Conservation (phyloP, 2,888 invertebrate genomes). For the Callyntrura guangdongensis region DNA sequence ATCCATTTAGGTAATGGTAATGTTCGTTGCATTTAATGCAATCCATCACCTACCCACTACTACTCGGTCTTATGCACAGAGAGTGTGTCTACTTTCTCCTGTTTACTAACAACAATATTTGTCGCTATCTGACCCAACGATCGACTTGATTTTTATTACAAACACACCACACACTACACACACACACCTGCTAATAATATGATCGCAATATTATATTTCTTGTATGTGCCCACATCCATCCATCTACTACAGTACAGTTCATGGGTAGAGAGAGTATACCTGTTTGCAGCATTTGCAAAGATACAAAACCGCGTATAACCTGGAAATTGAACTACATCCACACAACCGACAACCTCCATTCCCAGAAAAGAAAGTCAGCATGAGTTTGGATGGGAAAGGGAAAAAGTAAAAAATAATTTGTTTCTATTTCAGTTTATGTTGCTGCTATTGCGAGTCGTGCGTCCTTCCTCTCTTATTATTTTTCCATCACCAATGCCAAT, state of each 20-base stretch:
- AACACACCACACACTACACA: neutral
- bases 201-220: neutral
- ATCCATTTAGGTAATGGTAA: constrained; percentile 33
- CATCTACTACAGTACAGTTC: neutral
- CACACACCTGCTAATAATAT: constrained; percentile 24
- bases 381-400: neutral
- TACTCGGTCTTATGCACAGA: neutral
- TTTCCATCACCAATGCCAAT: too few relatives aligned
- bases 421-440: neutral
- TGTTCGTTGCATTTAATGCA: constrained; percentile 26
- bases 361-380: neutral
- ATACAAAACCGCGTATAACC: too few relatives aligned
- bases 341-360: too few relatives aligned
- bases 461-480: too few relatives aligned
- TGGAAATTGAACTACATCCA: too few relatives aligned
- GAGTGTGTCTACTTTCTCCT: constrained; percentile 19
- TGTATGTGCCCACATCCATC: neutral
- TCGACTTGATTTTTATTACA: constrained; percentile 40
- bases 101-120: constrained; percentile 51
- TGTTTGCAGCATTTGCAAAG: too few relatives aligned
- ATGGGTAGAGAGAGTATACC: too few relatives aligned
- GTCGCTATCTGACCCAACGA: constrained; percentile 27
- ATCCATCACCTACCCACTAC: neutral
- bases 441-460: neutral
- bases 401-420: neutral